Percentiles rank a stretch among this genome's conserved stretches.
phyloP scores from a whole-genome alignment of 2,888 invertebrate species.

The Melipona beecheii region DNA sequence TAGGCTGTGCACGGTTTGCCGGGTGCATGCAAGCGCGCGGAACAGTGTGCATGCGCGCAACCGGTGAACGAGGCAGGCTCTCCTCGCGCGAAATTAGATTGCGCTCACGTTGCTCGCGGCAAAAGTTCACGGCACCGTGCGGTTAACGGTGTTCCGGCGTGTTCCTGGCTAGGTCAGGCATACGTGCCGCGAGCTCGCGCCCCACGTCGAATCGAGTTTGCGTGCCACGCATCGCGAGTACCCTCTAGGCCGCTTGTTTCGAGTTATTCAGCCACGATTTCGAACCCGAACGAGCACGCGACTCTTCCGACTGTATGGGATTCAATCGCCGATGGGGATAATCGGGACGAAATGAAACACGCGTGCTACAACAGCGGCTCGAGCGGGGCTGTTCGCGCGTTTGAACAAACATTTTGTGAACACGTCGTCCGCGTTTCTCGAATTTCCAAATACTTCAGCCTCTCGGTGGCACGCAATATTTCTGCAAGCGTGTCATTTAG shows the following conservation, averaged over 20 bases:
- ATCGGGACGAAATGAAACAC: background rate
- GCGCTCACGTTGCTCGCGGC: constrained; percentile 60
- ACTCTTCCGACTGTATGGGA: constrained; percentile 1
- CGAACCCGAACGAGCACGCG: constrained; percentile 25
- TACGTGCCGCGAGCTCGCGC: constrained; percentile 40
- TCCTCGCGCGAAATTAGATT: constrained; percentile 64
- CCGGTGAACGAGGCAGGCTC: constrained; percentile 39
- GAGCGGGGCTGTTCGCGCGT: too few species aligned
- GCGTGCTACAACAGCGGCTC: background rate
- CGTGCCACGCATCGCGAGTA: constrained; percentile 63
- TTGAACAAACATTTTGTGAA: too few species aligned
- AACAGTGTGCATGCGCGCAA: constrained; percentile 10
- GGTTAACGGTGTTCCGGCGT: constrained; percentile 63
- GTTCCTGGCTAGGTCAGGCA: constrained; percentile 58
- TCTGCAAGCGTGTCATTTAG: too few species aligned
- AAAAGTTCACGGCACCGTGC: constrained; percentile 64
- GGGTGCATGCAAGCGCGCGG: constrained; percentile 28
- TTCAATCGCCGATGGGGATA: background rate
- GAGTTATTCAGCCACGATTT: constrained; percentile 40
- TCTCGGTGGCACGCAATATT: too few species aligned
- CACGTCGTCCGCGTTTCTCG: too few species aligned
- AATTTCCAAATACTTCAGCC: too few species aligned
- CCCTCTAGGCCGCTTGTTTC: constrained; percentile 37
- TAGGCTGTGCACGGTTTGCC: constrained; percentile 8
- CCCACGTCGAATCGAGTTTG: constrained; percentile 64